Base-by-base conservation (phyloP, 2,797 vertebrate species). In the Micrastur ruficollis region DNA sequence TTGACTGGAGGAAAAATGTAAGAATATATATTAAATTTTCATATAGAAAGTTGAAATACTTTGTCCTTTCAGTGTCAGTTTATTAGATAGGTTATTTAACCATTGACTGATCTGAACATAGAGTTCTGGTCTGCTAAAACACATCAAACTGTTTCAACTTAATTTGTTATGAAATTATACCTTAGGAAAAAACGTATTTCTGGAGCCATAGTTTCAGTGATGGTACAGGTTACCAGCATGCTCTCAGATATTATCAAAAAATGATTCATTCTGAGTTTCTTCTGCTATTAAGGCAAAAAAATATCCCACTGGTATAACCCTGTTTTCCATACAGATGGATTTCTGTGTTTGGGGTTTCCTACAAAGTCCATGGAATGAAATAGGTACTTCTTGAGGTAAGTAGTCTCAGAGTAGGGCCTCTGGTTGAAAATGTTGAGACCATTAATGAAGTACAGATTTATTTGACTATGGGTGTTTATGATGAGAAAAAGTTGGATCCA, bases 161-260 rank as follows among this genome's bases (percentile, higher is more conserved):
- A 61, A 85, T 90, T 95, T 88, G 40, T 71, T 93, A 81, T 42
- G 36, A 91, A 94, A 95, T 86, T 79, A 70, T 68, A 75, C 50
- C 56, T 81, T 88, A 40, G 31, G 38, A 5, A 44, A 76, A 84
- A 42, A 9, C 72, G 6, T 55, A 23, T 16, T 73, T 76, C 34
- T 87, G 66, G 59, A 94, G 72, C 79, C 55, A 9, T 46, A n/a
- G 53, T 84, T 89, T 91, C 70, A 15, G 46, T 68, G n/a, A 62
- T 86, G 26, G 38, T 93, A 59, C 74, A 93, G 59, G 70, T 92
- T 89, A 80, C 47, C 50, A 71, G 44, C 23, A 3, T 62, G 31
- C n/a, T 89, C 91, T 67, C 31, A 66, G 82, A 62, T 63, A 79
- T 29, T 72, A 40, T 16, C 2, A 26, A 76, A 17, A 75, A 79